Evolutionary conservation across 2,888 invertebrate species (phyloP).

Genomic region (Strigamia transsilvanica): DNA sequence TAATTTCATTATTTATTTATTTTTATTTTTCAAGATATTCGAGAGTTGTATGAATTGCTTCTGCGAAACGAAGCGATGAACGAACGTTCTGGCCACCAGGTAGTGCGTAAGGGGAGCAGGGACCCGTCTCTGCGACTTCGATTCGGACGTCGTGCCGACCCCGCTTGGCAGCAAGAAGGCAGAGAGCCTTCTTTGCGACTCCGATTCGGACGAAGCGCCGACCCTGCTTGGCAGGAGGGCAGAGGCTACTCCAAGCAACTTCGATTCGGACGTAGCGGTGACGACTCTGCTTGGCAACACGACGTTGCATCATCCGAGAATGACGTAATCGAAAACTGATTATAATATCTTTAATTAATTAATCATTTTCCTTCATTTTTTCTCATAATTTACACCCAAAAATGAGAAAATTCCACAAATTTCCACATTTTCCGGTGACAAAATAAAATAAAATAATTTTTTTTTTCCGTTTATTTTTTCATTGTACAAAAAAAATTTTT

Average conservation of each 20-base stretch:
- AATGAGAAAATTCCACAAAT: neutral
- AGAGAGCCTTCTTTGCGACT: constrained; percentile 57
- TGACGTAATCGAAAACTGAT: constrained; percentile 33
- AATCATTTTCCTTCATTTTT: too few species aligned
- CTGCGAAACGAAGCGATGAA: constrained; percentile 57
- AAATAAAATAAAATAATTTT: too few species aligned
- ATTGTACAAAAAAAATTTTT: neutral
- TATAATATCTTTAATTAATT: neutral
- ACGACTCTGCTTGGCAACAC: constrained; percentile 59
- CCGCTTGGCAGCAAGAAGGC: constrained; percentile 58
- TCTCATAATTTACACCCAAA: neutral
- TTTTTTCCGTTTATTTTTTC: neutral
- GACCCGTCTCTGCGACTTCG: constrained; percentile 59
- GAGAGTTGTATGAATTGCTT: constrained; percentile 59
- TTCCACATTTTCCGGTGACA: neutral
- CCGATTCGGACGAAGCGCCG: constrained; percentile 59
- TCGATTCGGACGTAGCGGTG: constrained; percentile 58
- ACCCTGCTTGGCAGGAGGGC: constrained; percentile 58
- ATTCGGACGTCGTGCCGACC: constrained; percentile 59
- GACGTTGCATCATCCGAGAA: constrained; percentile 42
- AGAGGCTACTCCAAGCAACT: constrained; percentile 57
- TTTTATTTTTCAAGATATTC: constrained; percentile 55
- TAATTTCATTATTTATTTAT: too few species aligned
- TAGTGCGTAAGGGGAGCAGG: constrained; percentile 60
- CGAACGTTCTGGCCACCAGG: constrained; percentile 57